Percentiles rank a stretch among this genome's conserved stretches.
Conservation (phyloP, 1,140 invertebrate genomes). For the Olivierus martensii region DNA sequence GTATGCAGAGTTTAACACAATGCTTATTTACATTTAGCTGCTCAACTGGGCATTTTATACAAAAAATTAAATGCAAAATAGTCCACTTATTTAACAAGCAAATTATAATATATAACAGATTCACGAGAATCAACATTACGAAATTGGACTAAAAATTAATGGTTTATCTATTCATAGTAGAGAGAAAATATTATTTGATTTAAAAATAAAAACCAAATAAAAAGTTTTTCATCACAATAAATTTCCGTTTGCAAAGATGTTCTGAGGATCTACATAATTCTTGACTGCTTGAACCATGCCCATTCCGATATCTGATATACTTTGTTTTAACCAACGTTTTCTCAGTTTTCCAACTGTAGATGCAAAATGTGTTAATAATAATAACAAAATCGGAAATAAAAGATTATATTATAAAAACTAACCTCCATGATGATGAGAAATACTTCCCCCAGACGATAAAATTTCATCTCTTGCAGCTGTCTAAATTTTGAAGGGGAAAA, state of each 20-base stretch:
- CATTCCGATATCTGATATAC: constrained; percentile 63
- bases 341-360: constrained; percentile 72
- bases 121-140: too few relatives aligned
- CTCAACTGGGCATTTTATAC: too few relatives aligned
- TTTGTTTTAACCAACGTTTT: constrained; percentile 56
- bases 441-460: constrained; percentile 70
- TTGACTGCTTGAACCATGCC: constrained; percentile 66
- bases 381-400: too few relatives aligned
- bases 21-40: too few relatives aligned
- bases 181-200: too few relatives aligned
- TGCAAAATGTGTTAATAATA: too few relatives aligned
- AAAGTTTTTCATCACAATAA: constrained; percentile 29
- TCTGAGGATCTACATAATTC: constrained; percentile 73
- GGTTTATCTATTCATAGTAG: too few relatives aligned
- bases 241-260: constrained; percentile 84
- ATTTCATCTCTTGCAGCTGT: constrained; percentile 80
- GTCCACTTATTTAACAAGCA: too few relatives aligned
- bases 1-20: too few relatives aligned
- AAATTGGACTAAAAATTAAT: too few relatives aligned
- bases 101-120: too few relatives aligned
- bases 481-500: constrained; percentile 52
- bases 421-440: constrained; percentile 88
- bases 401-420: not conserved
- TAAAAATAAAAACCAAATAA: not conserved
- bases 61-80: too few relatives aligned